A percentile compares a stretch with the other conserved stretches of the same genome.
Evolutionary conservation across 2,113 vertebrate genomes (phyloP).

Genomic region (Scytalopus superciliaris): DNA sequence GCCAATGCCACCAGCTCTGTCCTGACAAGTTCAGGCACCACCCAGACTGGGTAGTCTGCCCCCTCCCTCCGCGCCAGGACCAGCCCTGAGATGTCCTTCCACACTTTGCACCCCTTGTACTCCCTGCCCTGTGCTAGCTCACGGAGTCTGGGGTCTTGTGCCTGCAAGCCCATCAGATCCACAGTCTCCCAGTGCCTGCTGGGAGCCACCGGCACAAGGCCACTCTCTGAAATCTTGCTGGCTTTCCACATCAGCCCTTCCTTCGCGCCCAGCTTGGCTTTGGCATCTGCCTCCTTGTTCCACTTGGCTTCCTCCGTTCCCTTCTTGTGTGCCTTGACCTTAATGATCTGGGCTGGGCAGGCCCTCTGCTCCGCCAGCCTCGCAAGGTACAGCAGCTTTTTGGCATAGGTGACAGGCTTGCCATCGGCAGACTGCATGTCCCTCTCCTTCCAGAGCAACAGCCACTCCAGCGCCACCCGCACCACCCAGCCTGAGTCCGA

Average conservation of each 20-base stretch:
- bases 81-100: constrained; percentile 20
- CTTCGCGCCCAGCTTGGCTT: constrained; percentile 50
- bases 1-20: constrained; percentile 45
- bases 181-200: background rate
- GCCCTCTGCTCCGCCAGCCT: constrained; percentile 17
- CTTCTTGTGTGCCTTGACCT: constrained; percentile 57
- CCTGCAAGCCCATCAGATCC: constrained; percentile 43
- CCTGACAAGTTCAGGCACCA: constrained; percentile 27
- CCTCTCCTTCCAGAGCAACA: constrained; percentile 40
- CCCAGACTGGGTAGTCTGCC: constrained; percentile 27
- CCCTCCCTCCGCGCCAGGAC: constrained; percentile 18
- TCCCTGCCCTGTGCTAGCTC: background rate
- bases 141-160: constrained; percentile 5
- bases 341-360: background rate
- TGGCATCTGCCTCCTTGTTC: constrained; percentile 39
- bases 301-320: constrained; percentile 55
- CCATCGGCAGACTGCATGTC: constrained; percentile 29
- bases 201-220: background rate
- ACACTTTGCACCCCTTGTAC: constrained; percentile 57
- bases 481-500: constrained; percentile 39
- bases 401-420: constrained; percentile 42
- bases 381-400: constrained; percentile 36
- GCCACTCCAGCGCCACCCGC: background rate
- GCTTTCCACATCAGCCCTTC: constrained; percentile 57
- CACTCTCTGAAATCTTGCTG: background rate